phyloP scores from a whole-genome alignment of 1,140 invertebrate species.

The Caligus rogercresseyi region DNA sequence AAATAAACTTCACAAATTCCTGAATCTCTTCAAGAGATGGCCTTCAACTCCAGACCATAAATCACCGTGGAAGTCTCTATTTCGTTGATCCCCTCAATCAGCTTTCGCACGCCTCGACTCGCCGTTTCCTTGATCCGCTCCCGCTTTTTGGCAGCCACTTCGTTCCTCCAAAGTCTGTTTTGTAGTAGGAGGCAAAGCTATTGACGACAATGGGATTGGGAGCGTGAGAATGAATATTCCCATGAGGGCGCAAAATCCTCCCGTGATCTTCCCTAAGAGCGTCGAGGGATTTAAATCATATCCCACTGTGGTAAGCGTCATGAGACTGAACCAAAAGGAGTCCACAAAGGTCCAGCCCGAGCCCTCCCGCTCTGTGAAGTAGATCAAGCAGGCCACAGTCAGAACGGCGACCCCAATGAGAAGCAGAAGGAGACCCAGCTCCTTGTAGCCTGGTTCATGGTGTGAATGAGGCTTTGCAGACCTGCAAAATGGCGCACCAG shows the following conservation, averaged over 20 bases:
- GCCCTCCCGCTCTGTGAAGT: slow-evolving; percentile 9
- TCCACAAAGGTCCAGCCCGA: slow-evolving; percentile 15
- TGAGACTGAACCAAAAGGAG: slow-evolving; percentile 18
- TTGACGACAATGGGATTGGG: slow-evolving; percentile 20
- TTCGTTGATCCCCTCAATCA: background rate
- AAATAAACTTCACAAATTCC: no score
- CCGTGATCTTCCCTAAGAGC: slow-evolving; percentile 10
- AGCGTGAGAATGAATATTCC: slow-evolving; percentile 19
- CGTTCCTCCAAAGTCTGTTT: slow-evolving; percentile 19
- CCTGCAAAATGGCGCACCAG: slow-evolving; percentile 20
- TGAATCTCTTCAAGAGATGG: background rate
- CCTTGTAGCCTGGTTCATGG: slow-evolving; percentile 18
- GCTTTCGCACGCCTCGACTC: background rate
- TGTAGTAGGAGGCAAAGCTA: slow-evolving; percentile 20
- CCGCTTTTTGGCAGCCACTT: slow-evolving; percentile 17
- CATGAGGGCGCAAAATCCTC: slow-evolving; percentile 17
- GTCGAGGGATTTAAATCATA: slow-evolving; percentile 17
- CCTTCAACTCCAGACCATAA: background rate
- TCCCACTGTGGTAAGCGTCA: slow-evolving; percentile 18
- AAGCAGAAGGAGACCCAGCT: slow-evolving; percentile 17
- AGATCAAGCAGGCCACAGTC: slow-evolving; percentile 13
- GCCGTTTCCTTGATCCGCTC: background rate
- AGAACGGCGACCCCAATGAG: slow-evolving; percentile 17
- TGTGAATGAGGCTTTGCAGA: slow-evolving; percentile 12
- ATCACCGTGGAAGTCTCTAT: background rate